These are phyloP conservation scores for Mesorhabditis belari DNA, from an alignment of 2,888 invertebrate species.

Conservation along the genomic window DNA sequence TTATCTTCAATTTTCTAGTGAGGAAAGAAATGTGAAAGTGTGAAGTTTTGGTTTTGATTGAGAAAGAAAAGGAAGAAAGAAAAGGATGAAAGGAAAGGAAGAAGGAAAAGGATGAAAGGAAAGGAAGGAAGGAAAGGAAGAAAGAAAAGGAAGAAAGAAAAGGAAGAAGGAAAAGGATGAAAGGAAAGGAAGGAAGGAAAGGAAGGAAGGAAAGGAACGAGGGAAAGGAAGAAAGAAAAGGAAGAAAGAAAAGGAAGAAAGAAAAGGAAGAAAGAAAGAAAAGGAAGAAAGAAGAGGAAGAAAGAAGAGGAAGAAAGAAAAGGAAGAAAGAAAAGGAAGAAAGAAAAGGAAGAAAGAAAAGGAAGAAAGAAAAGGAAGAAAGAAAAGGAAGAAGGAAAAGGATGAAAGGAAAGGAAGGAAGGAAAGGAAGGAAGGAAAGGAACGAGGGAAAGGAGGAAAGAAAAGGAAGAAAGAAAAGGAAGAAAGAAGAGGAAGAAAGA, in stretches of 20 bases:
- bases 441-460: neutral
- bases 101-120: conserved; percentile 3
- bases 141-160: conserved; percentile 2
- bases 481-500: conserved; percentile 1
- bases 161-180: neutral
- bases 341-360: neutral
- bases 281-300: no score
- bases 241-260: conserved; percentile 2
- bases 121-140: conserved; percentile 2
- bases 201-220: conserved; percentile 1
- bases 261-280: no score
- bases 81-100: conserved; percentile 1
- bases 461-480: conserved; percentile 1
- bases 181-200: conserved; percentile 1
- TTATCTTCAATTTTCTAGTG: no score
- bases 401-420: conserved; percentile 3
- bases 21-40: no score
- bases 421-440: conserved; percentile 3
- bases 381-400: conserved; percentile 1
- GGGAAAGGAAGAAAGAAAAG: neutral
- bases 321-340: no score
- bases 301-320: no score
- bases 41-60: neutral
- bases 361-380: conserved; percentile 4
- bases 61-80: neutral